Evolutionary conservation across 2,888 invertebrate species (phyloP).

Genomic region (Oligia strigilis): DNA sequence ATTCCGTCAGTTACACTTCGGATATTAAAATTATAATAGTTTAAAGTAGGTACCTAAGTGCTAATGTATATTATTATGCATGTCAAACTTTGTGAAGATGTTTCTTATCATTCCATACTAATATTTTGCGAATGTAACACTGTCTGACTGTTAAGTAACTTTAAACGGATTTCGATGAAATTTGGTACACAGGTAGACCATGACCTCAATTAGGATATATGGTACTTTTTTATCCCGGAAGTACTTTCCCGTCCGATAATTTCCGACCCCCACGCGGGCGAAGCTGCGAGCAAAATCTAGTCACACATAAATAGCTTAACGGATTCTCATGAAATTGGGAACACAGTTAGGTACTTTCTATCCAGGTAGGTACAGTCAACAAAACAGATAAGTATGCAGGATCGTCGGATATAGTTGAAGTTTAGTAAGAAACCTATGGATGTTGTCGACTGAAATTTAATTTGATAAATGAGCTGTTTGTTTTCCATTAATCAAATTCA

Average conservation of each 20-base stretch:
- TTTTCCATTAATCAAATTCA: no score
- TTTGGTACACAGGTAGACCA: background rate
- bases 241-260: background rate
- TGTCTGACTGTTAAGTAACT: background rate
- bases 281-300: background rate
- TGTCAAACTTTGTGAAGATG: background rate
- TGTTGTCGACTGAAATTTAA: no score
- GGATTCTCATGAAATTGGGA: background rate
- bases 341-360: background rate
- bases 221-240: background rate
- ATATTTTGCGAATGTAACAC: background rate
- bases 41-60: background rate
- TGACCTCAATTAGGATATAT: background rate
- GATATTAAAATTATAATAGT: slow-evolving; percentile 13
- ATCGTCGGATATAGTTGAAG: no score
- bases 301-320: background rate
- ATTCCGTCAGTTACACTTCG: slow-evolving; percentile 40
- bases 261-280: background rate
- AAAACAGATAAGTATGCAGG: no score
- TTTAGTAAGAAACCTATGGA: no score
- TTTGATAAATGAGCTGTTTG: no score
- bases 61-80: background rate
- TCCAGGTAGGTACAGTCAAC: no score
- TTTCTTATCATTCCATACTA: background rate
- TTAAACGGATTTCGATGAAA: background rate